These are phyloP conservation scores for Tachypleus tridentatus DNA, from an alignment of 1,140 invertebrate species.

Conservation along the genomic window DNA sequence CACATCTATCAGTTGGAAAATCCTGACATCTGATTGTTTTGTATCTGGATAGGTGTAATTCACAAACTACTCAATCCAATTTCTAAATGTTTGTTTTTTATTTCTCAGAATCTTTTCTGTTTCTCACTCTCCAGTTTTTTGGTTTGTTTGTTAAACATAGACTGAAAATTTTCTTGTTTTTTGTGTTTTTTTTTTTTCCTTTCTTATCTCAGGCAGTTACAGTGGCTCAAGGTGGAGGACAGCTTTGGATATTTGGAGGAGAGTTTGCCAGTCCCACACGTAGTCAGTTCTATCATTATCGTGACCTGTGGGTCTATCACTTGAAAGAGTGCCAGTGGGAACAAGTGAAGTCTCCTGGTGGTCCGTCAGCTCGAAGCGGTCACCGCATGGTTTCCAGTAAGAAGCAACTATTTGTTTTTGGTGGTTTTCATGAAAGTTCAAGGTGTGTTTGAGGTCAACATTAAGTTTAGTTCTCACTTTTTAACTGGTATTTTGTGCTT, in stretches of 20 bases:
- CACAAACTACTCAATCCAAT: too few species aligned
- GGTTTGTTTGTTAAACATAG: not conserved
- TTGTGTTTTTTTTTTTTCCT: constrained; percentile 7
- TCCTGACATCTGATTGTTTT: too few species aligned
- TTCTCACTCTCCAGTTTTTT: not conserved
- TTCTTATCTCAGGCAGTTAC: constrained; percentile 38
- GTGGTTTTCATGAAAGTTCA: constrained; percentile 77
- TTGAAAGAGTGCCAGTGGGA: constrained; percentile 71
- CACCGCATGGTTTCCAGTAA: constrained; percentile 74
- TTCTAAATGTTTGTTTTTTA: too few species aligned
- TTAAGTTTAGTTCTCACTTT: not conserved
- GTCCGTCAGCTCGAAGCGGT: constrained; percentile 73
- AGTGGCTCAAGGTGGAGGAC: constrained; percentile 59
- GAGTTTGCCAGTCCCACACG: constrained; percentile 82
- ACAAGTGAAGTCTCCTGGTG: constrained; percentile 56
- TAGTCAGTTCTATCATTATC: constrained; percentile 87
- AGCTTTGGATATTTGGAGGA: constrained; percentile 70
- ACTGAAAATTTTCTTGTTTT: not conserved
- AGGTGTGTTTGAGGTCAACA: constrained; percentile 24
- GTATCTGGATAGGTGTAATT: too few species aligned
- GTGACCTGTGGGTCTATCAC: constrained; percentile 79
- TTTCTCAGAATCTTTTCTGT: not conserved
- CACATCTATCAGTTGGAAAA: too few species aligned
- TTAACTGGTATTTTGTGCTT: not conserved
- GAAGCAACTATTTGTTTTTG: constrained; percentile 72